These are phyloP conservation scores for Girardinichthys multiradiatus DNA, from an alignment of 2,113 vertebrate genomes.

Conservation along the genomic window DNA sequence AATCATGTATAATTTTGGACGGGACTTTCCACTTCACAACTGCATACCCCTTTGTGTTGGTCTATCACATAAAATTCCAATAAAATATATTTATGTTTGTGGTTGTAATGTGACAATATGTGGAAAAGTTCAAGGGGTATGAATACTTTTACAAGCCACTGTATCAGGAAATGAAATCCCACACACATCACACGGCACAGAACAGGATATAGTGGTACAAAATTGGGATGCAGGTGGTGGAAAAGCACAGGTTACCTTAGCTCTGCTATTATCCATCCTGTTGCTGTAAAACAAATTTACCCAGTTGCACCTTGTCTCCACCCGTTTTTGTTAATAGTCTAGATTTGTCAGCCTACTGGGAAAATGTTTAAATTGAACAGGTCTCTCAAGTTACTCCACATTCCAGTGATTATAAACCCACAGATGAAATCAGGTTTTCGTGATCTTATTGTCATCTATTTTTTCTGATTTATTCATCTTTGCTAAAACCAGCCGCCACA, in stretches of 20 bases:
- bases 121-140: too few species aligned
- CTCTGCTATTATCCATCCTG: constrained; percentile 17
- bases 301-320: neutral
- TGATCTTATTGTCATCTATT: neutral
- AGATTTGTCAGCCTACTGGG: constrained; percentile 6
- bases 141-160: too few species aligned
- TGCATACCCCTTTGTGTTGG: too few species aligned
- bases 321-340: neutral
- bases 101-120: too few species aligned
- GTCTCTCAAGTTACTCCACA: constrained; percentile 12
- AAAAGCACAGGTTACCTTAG: neutral
- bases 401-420: constrained; percentile 20
- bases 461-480: constrained; percentile 13
- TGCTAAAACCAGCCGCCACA: too few species aligned
- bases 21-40: too few species aligned
- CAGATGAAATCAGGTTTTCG: neutral
- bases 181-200: constrained; percentile 7
- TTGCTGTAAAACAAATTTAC: neutral
- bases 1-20: too few species aligned
- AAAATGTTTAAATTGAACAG: neutral
- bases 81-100: too few species aligned
- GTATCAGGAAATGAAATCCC: too few species aligned
- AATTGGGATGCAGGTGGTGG: neutral
- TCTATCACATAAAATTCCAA: too few species aligned
- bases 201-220: constrained; percentile 2